phyloP scores from a whole-genome alignment of 2,888 invertebrate species.

The Leptinotarsa juncta region DNA sequence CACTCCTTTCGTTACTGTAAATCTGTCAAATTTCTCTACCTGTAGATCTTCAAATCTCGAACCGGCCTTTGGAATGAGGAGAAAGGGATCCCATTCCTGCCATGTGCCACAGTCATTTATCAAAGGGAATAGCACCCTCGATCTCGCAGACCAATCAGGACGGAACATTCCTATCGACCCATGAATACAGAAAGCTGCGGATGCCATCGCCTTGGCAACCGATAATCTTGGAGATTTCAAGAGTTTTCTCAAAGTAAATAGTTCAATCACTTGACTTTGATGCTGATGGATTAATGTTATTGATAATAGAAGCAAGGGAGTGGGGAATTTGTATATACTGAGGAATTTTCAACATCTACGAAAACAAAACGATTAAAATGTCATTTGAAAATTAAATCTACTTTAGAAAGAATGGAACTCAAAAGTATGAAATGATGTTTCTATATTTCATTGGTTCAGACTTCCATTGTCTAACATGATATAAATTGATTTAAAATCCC shows the following conservation, averaged over 20 bases:
- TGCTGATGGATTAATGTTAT: too few relatives aligned
- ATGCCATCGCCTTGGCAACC: slow-evolving; percentile 57
- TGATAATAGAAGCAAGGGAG: too few relatives aligned
- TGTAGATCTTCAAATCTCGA: background rate
- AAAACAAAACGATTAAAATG: too few relatives aligned
- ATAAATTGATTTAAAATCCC: too few relatives aligned
- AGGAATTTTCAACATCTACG: too few relatives aligned
- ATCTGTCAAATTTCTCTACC: background rate
- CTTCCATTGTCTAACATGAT: too few relatives aligned
- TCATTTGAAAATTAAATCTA: too few relatives aligned
- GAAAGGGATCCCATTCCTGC: background rate
- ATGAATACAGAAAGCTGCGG: slow-evolving; percentile 43
- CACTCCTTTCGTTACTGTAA: background rate
- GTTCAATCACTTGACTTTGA: too few relatives aligned
- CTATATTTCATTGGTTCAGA: too few relatives aligned
- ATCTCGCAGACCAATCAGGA: slow-evolving; percentile 59
- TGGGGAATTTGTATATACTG: too few relatives aligned
- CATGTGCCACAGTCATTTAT: slow-evolving; percentile 11
- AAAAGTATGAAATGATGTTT: too few relatives aligned
- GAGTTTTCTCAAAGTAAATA: background rate
- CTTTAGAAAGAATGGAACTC: too few relatives aligned
- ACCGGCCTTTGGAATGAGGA: background rate
- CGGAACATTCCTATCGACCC: slow-evolving; percentile 57
- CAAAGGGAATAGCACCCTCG: background rate
- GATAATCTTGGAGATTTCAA: slow-evolving; percentile 22